Evolutionary conservation across 1,140 invertebrate genomes (phyloP).

Genomic region (Rhyacophila brunnea): DNA sequence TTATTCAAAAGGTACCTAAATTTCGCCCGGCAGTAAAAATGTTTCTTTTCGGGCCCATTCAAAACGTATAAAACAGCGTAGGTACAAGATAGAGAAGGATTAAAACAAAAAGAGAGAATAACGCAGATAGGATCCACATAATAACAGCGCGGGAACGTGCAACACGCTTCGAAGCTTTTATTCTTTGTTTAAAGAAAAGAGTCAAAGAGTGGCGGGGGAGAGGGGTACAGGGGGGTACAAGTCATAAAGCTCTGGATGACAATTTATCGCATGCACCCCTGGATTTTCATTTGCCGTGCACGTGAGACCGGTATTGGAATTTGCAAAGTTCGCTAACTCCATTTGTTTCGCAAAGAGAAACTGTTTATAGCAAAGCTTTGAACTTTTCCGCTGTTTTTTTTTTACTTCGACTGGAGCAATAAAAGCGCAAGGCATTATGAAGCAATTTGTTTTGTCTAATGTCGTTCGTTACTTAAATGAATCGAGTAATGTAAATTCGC

Average conservation of each 20-base stretch:
- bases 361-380: neutral
- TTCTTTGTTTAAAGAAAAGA: constrained; percentile 1
- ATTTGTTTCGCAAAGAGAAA: constrained; percentile 7
- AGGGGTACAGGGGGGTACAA: neutral
- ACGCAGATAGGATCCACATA: no score
- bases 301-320: constrained; percentile 12
- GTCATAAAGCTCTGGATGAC: neutral
- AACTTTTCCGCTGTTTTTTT: constrained; percentile 1
- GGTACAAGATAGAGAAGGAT: no score
- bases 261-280: constrained; percentile 3
- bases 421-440: constrained; percentile 18
- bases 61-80: no score
- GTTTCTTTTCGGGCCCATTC: no score
- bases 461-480: constrained; percentile 13
- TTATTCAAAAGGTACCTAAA: no score
- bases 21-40: no score
- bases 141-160: neutral
- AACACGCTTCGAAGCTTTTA: constrained; percentile 2
- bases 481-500: neutral
- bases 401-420: constrained; percentile 11
- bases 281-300: constrained; percentile 1
- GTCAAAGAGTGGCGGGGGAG: constrained; percentile 1
- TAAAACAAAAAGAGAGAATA: no score
- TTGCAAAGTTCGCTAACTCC: constrained; percentile 17
- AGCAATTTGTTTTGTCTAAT: constrained; percentile 18